Conservation (phyloP, 2,888 invertebrate species). For the Tanytarsus gracilentus region DNA sequence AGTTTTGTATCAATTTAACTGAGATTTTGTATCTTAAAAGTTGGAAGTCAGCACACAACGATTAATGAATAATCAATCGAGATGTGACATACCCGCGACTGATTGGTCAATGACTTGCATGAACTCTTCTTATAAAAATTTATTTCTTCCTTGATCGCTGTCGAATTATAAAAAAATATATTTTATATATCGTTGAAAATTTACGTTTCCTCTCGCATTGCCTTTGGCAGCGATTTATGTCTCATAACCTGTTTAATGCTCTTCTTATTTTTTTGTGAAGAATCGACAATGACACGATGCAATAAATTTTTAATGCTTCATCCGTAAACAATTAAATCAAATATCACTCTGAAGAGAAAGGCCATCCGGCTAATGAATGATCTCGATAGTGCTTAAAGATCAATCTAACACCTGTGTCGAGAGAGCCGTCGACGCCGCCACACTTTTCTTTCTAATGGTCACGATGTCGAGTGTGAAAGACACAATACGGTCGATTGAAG, state of each 20-base stretch:
- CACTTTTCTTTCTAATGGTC: too few relatives aligned
- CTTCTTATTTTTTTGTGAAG: not conserved
- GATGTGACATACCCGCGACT: not conserved
- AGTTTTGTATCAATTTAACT: too few relatives aligned
- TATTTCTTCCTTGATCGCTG: not conserved
- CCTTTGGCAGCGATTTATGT: not conserved
- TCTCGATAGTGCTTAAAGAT: too few relatives aligned
- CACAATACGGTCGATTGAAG: too few relatives aligned
- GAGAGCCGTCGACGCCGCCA: too few relatives aligned
- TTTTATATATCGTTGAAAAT: not conserved
- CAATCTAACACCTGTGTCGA: too few relatives aligned
- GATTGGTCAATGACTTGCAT: not conserved
- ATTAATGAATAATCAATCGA: not conserved
- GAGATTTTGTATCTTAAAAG: too few relatives aligned
- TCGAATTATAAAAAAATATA: not conserved
- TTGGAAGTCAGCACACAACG: not conserved
- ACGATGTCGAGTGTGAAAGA: too few relatives aligned
- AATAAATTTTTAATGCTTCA: not conserved
- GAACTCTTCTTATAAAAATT: not conserved
- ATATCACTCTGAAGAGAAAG: not conserved
- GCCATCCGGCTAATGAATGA: too few relatives aligned
- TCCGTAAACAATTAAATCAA: conserved; percentile 8
- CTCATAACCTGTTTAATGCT: not conserved
- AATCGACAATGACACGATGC: conserved; percentile 1
- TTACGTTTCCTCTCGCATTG: not conserved